Evolutionary conservation across 2,888 invertebrate genomes (phyloP), one percentile per base, ranked within the genome.

Genomic region (Thumatha senex): DNA sequence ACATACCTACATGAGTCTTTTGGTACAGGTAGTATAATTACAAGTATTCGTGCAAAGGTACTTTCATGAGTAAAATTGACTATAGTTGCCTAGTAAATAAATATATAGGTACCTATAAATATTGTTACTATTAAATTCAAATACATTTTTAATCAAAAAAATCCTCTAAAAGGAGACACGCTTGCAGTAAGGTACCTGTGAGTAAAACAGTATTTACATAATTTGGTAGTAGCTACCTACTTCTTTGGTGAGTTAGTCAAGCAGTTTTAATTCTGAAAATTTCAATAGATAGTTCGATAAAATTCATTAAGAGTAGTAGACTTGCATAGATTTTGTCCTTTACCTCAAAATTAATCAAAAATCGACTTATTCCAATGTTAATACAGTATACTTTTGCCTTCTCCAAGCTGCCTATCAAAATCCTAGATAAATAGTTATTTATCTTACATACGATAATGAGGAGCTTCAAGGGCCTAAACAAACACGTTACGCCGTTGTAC

Each of bases 401-500:
- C 36, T 45, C 42, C 44, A 34, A 70, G 67, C 70, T 67, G 61
- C 67, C 64, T 61, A 63, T 48, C 60, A 48, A 51, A 51, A 48
- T 38, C 40, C 2, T 45, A 49, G 52, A 63, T 70, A 62, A 53
- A 43, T 30, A 58, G 18, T 35, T 34, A 54, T 45, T 58, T 58
- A 65, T 71, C 54, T 58, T 60, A 58, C 31, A 58, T 36, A 49
- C 33, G 51, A 66, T 69, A 56, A 54, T 51, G 36, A 60, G 44
- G 35, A 51, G 34, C 34, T 53, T 48, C 18, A 24, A 24, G 18
- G 18, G 18, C 18, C 18, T 5, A 24, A 24, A 24, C 2, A 24
- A 24, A 24, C 18, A 24, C 18, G 18, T 4, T 5, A 24, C 18
- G 18, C 18, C 3, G 18, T 24, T 5, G 2, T 24, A 24, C 18